A percentile compares a stretch with the other conserved stretches of the same genome.
phyloP scores from a whole-genome alignment of 2,113 vertebrate species.

The Heterocephalus glaber region DNA sequence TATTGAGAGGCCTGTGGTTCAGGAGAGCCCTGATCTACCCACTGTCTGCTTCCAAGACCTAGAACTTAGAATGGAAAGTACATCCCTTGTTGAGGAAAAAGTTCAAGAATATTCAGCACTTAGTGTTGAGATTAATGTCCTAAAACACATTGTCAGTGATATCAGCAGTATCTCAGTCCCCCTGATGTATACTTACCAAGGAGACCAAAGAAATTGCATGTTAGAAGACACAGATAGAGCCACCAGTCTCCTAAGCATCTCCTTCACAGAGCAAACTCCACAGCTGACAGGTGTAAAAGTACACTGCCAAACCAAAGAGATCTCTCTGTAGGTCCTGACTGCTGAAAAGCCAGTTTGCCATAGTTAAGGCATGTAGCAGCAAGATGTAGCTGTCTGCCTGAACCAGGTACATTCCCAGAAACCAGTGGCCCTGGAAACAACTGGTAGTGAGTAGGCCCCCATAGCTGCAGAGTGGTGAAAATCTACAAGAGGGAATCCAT shows the following conservation, averaged over 20 bases:
- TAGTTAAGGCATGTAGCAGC: too few species aligned
- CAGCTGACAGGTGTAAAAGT: neutral
- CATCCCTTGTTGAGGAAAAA: neutral
- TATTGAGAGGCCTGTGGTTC: neutral
- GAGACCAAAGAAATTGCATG: neutral
- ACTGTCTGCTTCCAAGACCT: neutral
- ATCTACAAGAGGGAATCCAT: too few species aligned
- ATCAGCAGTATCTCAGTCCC: neutral
- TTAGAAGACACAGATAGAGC: neutral
- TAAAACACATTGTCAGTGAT: neutral
- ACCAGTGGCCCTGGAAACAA: too few species aligned
- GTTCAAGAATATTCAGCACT: neutral
- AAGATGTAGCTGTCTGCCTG: neutral
- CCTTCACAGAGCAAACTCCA: neutral
- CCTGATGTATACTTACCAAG: neutral
- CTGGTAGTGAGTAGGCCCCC: accelerated
- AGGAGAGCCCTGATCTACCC: neutral
- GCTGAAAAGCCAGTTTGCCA: neutral
- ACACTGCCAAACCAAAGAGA: neutral
- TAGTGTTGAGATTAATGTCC: neutral
- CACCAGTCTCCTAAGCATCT: neutral
- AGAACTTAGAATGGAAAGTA: neutral
- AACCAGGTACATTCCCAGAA: neutral
- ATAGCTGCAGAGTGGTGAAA: neutral
- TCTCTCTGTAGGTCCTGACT: neutral